Percentiles rank a stretch among this genome's conserved stretches.
Evolutionary conservation across 2,888 invertebrate species (phyloP).

Genomic region (Melinopterus prodromus): DNA sequence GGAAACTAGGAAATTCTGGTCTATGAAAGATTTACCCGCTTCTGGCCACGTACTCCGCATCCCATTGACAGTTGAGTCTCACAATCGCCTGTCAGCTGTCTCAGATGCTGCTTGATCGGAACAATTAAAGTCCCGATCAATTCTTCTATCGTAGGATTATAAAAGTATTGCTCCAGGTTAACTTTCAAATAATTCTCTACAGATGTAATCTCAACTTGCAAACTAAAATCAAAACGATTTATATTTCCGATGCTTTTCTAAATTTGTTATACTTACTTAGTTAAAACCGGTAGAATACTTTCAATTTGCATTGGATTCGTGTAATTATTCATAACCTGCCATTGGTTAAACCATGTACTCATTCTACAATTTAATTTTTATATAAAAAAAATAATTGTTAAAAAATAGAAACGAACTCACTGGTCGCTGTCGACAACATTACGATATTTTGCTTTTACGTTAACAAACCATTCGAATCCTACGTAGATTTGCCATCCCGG

Average conservation of each 20-base stretch:
- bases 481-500: conserved; percentile 61
- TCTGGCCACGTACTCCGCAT: conserved; percentile 57
- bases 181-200: conserved; percentile 64
- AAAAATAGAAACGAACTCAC: background rate
- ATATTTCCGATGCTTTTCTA: background rate
- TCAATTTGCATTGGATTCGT: conserved; percentile 73
- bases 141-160: conserved; percentile 68
- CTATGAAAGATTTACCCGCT: conserved; percentile 47
- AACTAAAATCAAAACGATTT: conserved; percentile 54
- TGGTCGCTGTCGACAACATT: conserved; percentile 60
- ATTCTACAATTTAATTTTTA: conserved; percentile 61
- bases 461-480: conserved; percentile 64
- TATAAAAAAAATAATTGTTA: conserved; percentile 5
- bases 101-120: conserved; percentile 63
- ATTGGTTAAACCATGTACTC: conserved; percentile 74
- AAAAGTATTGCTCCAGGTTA: conserved; percentile 65
- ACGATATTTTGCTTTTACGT: conserved; percentile 62
- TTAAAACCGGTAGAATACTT: conserved; percentile 65
- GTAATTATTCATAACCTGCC: conserved; percentile 72
- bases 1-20: background rate
- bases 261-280: conserved; percentile 63
- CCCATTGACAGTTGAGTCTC: conserved; percentile 63
- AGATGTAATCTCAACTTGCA: conserved; percentile 63
- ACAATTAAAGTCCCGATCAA: conserved; percentile 67
- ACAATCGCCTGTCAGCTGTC: conserved; percentile 63